Evolutionary conservation across 2,888 invertebrate genomes (phyloP).

Genomic region (Netelia fuscicornis): DNA sequence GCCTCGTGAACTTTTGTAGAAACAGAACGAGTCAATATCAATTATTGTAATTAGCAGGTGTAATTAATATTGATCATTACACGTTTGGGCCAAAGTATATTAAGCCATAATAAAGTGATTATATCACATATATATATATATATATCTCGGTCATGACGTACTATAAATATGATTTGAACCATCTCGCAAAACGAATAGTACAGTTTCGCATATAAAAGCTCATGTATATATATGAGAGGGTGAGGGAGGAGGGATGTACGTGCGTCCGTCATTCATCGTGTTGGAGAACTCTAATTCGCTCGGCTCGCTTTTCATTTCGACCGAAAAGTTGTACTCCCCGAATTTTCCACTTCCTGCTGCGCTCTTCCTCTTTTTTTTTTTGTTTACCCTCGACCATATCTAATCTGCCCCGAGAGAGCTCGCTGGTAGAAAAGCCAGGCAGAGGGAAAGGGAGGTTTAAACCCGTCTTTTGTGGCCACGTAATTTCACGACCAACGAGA

Average conservation of each 20-base stretch:
- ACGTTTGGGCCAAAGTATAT: no score
- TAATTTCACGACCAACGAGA: conserved; percentile 49
- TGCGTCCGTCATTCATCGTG: conserved; percentile 22
- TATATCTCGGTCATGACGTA: conserved; percentile 37
- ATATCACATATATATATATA: no score
- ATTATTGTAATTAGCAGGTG: no score
- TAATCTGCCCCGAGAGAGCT: conserved; percentile 15
- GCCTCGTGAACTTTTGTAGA: no score
- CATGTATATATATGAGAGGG: not conserved
- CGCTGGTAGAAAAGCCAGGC: not conserved
- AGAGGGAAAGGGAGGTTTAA: conserved; percentile 7
- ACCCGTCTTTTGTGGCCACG: conserved; percentile 31
- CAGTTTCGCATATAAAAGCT: conserved; percentile 17
- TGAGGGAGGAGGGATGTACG: conserved; percentile 5
- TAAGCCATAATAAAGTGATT: no score
- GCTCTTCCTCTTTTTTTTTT: not conserved
- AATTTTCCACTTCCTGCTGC: conserved; percentile 28
- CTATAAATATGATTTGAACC: conserved; percentile 58
- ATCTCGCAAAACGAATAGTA: conserved; percentile 55
- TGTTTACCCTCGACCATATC: not conserved
- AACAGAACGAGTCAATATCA: no score
- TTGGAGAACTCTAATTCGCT: conserved; percentile 40
- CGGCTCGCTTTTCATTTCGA: conserved; percentile 32
- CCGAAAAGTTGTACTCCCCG: conserved; percentile 24
- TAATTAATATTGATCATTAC: no score